Conservation (phyloP, 2,888 invertebrate genomes). For the Cryptocheilus praepositus region DNA sequence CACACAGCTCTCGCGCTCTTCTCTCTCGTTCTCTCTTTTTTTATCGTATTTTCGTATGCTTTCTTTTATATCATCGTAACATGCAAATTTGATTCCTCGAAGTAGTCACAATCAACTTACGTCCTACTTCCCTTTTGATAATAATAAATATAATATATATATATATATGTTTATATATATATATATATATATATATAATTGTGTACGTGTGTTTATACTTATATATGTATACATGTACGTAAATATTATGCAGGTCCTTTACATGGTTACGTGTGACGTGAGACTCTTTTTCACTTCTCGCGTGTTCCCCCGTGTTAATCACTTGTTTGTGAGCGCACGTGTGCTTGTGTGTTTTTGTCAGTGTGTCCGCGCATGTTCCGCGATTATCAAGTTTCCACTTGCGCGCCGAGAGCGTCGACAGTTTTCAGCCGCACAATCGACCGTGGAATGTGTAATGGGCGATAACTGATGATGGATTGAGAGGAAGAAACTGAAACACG, state of each 20-base stretch:
- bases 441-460: slow-evolving; percentile 18
- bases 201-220: slow-evolving; percentile 40
- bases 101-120: slow-evolving; percentile 59
- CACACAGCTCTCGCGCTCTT: too few species aligned
- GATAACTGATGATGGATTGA: slow-evolving; percentile 16
- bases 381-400: neutral
- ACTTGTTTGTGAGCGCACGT: slow-evolving; percentile 22
- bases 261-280: slow-evolving; percentile 35
- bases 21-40: slow-evolving; percentile 21
- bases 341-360: neutral
- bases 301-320: slow-evolving; percentile 7
- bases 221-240: slow-evolving; percentile 48
- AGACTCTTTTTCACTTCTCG: slow-evolving; percentile 7
- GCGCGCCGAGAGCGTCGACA: neutral
- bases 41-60: neutral
- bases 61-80: slow-evolving; percentile 49
- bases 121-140: slow-evolving; percentile 56
- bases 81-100: slow-evolving; percentile 68
- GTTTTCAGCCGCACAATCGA: slow-evolving; percentile 16
- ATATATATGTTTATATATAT: slow-evolving; percentile 39
- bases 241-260: slow-evolving; percentile 57
- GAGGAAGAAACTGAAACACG: neutral
- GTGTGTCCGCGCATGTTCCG: neutral
- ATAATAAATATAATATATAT: slow-evolving; percentile 52
- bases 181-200: slow-evolving; percentile 40